Evolutionary conservation across 2,113 vertebrate genomes (phyloP).

Genomic region (Macquaria ambigua): DNA sequence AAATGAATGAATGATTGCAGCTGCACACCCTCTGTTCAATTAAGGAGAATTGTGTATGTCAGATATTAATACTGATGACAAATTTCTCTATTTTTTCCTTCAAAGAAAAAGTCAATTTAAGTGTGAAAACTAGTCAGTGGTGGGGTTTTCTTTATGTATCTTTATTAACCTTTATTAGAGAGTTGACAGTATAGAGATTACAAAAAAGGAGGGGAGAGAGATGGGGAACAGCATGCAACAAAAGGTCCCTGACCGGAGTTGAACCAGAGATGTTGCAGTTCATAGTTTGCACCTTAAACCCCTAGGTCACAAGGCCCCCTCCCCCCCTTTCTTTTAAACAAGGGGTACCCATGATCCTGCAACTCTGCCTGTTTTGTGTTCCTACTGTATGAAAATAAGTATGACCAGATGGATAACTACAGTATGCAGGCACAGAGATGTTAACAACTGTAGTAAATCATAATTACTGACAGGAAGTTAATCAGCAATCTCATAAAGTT

Average conservation of each 20-base stretch:
- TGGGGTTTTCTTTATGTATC: background rate
- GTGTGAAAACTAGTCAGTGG: background rate
- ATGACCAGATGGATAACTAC: constrained; percentile 9
- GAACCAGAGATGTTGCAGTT: background rate
- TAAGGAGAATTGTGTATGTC: background rate
- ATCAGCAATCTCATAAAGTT: background rate
- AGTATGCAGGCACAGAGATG: background rate
- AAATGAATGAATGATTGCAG: background rate
- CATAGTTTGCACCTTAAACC: background rate
- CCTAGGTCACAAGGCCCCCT: background rate
- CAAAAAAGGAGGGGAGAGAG: too few relatives aligned
- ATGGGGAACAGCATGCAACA: background rate
- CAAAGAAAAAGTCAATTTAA: background rate
- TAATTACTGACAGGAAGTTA: background rate
- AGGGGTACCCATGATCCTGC: background rate
- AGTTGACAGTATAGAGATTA: background rate
- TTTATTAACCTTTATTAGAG: background rate
- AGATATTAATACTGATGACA: background rate
- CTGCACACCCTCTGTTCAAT: background rate
- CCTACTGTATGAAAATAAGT: background rate
- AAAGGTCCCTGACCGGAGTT: background rate
- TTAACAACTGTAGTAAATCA: background rate
- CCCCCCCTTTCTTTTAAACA: background rate
- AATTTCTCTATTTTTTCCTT: background rate
- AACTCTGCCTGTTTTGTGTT: background rate